These are phyloP conservation scores for Drosophila trapezifrons DNA, from an alignment of 1,140 invertebrate species.

Conservation along the genomic window DNA sequence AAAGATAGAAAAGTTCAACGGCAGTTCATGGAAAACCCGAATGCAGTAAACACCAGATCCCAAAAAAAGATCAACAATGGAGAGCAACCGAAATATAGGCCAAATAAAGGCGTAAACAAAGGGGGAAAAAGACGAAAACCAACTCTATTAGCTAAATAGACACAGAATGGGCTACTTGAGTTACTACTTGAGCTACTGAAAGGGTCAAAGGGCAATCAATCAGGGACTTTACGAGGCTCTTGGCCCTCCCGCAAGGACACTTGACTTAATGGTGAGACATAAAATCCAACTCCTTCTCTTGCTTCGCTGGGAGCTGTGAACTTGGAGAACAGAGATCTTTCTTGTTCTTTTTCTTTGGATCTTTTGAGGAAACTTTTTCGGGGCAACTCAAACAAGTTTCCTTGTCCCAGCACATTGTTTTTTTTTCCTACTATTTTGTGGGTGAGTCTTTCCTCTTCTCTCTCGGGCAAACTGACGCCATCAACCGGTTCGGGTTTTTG, in stretches of 20 bases:
- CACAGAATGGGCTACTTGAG: constrained; percentile 15
- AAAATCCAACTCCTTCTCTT: constrained; percentile 24
- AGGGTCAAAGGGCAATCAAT: constrained; percentile 67
- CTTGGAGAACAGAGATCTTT: constrained; percentile 46
- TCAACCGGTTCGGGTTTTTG: constrained; percentile 73
- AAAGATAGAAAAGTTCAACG: constrained; percentile 51
- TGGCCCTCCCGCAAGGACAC: constrained; percentile 57
- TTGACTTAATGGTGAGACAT: constrained; percentile 62
- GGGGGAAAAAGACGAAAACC: constrained; percentile 22
- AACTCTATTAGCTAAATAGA: constrained; percentile 59
- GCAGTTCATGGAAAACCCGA: constrained; percentile 59
- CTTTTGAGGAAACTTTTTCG: constrained; percentile 13
- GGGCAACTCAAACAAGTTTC: constrained; percentile 55
- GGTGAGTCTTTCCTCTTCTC: constrained; percentile 38
- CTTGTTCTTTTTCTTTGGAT: constrained; percentile 14
- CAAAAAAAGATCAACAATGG: constrained; percentile 9
- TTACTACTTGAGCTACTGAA: constrained; percentile 6
- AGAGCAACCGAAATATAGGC: constrained; percentile 55
- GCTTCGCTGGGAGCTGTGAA: constrained; percentile 38
- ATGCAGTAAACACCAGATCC: constrained; percentile 22
- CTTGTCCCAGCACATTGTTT: constrained; percentile 20
- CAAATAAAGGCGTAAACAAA: constrained; percentile 71
- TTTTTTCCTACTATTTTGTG: constrained; percentile 43
- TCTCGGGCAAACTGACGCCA: constrained; percentile 70
- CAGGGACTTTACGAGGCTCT: constrained; percentile 54